A percentile compares a stretch with the other conserved stretches of the same genome.
These are phyloP conservation scores for Argyra leucocephala DNA, from an alignment of 2,888 invertebrate genomes.

Conservation along the genomic window DNA sequence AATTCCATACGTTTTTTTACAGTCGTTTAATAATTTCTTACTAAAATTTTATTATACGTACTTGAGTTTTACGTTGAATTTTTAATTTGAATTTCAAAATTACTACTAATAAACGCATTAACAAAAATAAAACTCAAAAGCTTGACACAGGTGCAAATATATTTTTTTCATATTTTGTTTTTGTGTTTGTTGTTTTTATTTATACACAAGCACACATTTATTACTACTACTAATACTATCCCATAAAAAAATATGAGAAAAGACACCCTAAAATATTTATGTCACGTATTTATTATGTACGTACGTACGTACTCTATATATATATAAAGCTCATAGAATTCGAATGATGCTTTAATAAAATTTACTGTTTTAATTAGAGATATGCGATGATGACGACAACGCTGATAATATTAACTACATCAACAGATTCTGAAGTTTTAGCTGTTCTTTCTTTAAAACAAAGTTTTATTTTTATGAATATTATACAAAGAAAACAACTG, in stretches of 20 bases:
- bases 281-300: background rate
- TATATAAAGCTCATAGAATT: background rate
- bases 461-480: background rate
- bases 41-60: too few relatives aligned
- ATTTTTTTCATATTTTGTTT: background rate
- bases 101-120: background rate
- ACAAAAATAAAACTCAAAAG: background rate
- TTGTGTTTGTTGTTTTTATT: background rate
- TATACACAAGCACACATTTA: too few relatives aligned
- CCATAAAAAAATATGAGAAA: background rate
- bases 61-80: background rate
- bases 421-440: background rate
- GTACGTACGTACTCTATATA: background rate
- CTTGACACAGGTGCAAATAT: background rate
- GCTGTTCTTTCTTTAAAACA: background rate
- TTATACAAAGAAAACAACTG: background rate
- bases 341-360: background rate
- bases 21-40: too few relatives aligned
- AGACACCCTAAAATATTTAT: background rate
- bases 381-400: background rate
- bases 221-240: background rate
- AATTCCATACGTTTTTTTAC: too few relatives aligned
- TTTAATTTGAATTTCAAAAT: slow-evolving; percentile 3
- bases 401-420: background rate
- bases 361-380: slow-evolving; percentile 3